Percentiles rank a stretch among this genome's conserved stretches.
phyloP scores from a whole-genome alignment of 2,797 vertebrate species.

The Apodemus agrarius region DNA sequence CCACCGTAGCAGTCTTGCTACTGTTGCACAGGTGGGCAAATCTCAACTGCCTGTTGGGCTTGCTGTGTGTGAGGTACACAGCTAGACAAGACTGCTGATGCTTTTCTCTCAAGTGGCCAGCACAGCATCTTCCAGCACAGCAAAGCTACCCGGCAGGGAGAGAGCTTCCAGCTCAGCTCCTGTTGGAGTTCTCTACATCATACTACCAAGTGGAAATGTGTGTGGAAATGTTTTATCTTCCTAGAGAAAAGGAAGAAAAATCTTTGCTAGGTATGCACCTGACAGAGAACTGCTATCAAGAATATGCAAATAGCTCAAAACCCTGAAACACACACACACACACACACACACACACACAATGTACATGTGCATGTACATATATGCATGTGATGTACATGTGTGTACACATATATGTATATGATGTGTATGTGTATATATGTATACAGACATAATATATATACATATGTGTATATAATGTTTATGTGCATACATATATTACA shows the following conservation, averaged over 20 bases:
- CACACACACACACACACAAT: too few species aligned
- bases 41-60: not conserved
- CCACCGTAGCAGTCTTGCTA: too few species aligned
- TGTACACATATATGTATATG: too few species aligned
- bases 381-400: too few species aligned
- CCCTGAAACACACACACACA: too few species aligned
- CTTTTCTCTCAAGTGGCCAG: not conserved
- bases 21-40: not conserved
- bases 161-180: not conserved
- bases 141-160: not conserved
- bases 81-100: not conserved
- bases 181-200: not conserved
- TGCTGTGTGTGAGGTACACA: not conserved
- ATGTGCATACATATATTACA: too few species aligned
- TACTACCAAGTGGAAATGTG: not conserved
- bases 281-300: not conserved
- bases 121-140: not conserved
- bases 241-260: not conserved
- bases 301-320: not conserved
- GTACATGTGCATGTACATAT: too few species aligned
- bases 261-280: too few species aligned
- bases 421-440: not conserved
- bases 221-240: too few species aligned
- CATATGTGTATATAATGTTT: too few species aligned
- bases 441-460: too few species aligned